Conservation (phyloP, 2,888 invertebrate species). For the Phanerotoma sp. region DNA sequence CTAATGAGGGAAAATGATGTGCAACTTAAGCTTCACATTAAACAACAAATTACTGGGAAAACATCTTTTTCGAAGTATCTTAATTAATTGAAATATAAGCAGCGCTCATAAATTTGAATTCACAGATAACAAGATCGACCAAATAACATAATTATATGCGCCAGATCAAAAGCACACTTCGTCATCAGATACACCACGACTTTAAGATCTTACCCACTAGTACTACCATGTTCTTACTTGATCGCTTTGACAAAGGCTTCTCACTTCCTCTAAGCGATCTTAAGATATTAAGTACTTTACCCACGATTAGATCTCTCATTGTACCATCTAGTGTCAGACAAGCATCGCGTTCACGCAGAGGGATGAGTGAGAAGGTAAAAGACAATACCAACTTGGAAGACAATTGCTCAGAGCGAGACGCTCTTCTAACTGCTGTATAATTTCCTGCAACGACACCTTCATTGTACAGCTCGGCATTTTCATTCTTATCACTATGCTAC, state of each 20-base stretch:
- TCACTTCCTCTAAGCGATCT: conserved; percentile 45
- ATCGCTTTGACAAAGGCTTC: conserved; percentile 29
- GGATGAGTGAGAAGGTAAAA: conserved; percentile 31
- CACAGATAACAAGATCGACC: no score
- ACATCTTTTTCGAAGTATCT: not conserved
- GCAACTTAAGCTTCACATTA: no score
- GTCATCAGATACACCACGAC: conserved; percentile 51
- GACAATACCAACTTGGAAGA: conserved; percentile 53
- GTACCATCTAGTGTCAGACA: conserved; percentile 55
- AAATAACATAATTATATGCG: no score
- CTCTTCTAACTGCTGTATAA: conserved; percentile 58
- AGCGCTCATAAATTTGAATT: no score
- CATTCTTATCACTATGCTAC: conserved; percentile 51
- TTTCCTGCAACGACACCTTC: conserved; percentile 59
- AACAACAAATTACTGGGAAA: no score
- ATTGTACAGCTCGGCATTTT: conserved; percentile 53
- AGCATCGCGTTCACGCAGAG: conserved; percentile 38
- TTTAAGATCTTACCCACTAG: conserved; percentile 31
- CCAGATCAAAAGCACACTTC: no score
- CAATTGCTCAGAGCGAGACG: conserved; percentile 54
- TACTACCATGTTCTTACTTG: conserved; percentile 28
- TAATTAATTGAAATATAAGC: no score
- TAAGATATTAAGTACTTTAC: conserved; percentile 58
- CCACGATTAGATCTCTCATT: conserved; percentile 58
- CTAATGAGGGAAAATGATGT: no score